Percentiles rank a stretch among this genome's conserved stretches.
Conservation (phyloP, 1,140 invertebrate species). For the Cydia fagiglandana region DNA sequence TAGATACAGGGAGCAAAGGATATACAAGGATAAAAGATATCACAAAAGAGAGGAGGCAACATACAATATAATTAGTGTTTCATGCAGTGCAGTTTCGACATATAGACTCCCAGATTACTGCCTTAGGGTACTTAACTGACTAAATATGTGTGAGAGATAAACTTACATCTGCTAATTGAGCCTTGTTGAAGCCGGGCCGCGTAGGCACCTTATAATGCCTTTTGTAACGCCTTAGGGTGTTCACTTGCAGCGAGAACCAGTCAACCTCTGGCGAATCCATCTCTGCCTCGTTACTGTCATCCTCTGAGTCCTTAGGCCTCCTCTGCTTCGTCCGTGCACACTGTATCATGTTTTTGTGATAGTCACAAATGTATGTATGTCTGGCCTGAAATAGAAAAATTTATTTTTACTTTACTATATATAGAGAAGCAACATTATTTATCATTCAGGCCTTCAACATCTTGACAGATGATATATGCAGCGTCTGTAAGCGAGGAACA, state of each 20-base stretch:
- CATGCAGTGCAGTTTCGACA: too few relatives aligned
- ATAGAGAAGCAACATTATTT: not conserved
- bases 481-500: too few relatives aligned
- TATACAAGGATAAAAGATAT: too few relatives aligned
- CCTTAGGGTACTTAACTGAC: too few relatives aligned
- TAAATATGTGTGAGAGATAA: constrained; percentile 18
- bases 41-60: too few relatives aligned
- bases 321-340: constrained; percentile 91
- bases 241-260: constrained; percentile 94
- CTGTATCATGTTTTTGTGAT: constrained; percentile 97
- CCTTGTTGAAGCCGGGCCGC: constrained; percentile 94
- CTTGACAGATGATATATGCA: too few relatives aligned
- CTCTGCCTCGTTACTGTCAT: constrained; percentile 93
- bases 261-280: constrained; percentile 95
- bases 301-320: constrained; percentile 94
- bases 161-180: constrained; percentile 97
- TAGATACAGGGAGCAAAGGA: too few relatives aligned
- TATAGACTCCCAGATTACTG: too few relatives aligned
- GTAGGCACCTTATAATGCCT: constrained; percentile 95
- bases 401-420: not conserved
- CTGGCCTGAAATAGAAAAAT: constrained; percentile 83
- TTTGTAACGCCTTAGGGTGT: constrained; percentile 95
- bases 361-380: constrained; percentile 98
- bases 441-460: too few relatives aligned
- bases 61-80: too few relatives aligned